A percentile compares a stretch with the other conserved stretches of the same genome.
These are phyloP conservation scores for Cydia fagiglandana DNA, from an alignment of 1,140 invertebrate species.

Conservation along the genomic window DNA sequence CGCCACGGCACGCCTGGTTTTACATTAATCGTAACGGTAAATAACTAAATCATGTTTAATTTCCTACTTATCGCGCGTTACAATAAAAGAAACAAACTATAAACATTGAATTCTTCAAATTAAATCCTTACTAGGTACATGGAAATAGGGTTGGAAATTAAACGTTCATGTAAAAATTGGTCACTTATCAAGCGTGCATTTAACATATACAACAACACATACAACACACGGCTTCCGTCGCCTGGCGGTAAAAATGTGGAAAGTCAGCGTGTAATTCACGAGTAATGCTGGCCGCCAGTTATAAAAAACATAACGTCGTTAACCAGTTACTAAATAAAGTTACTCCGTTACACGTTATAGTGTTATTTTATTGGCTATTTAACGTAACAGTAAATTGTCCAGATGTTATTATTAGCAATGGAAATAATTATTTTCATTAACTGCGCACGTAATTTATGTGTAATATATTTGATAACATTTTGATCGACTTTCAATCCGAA, in stretches of 20 bases:
- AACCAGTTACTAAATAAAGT: neutral
- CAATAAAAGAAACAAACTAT: no score
- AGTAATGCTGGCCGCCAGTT: neutral
- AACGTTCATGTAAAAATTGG: neutral
- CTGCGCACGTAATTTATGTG: no score
- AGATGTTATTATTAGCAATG: no score
- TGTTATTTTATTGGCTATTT: no score
- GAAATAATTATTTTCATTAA: no score
- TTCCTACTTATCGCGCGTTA: no score
- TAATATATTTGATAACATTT: no score
- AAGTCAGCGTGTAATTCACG: neutral
- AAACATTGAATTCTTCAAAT: no score
- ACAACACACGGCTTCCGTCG: conserved; percentile 8
- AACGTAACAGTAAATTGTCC: no score
- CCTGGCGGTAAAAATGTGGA: conserved; percentile 1
- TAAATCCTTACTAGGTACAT: neutral
- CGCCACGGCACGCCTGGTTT: neutral
- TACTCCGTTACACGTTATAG: no score
- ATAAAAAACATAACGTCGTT: neutral
- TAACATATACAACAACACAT: neutral
- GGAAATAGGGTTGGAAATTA: neutral
- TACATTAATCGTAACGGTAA: neutral
- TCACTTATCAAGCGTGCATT: neutral
- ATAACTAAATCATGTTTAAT: neutral
- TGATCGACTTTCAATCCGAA: no score